These are phyloP conservation scores for Cariama cristata DNA, from an alignment of 2,113 vertebrate species.

Conservation along the genomic window DNA sequence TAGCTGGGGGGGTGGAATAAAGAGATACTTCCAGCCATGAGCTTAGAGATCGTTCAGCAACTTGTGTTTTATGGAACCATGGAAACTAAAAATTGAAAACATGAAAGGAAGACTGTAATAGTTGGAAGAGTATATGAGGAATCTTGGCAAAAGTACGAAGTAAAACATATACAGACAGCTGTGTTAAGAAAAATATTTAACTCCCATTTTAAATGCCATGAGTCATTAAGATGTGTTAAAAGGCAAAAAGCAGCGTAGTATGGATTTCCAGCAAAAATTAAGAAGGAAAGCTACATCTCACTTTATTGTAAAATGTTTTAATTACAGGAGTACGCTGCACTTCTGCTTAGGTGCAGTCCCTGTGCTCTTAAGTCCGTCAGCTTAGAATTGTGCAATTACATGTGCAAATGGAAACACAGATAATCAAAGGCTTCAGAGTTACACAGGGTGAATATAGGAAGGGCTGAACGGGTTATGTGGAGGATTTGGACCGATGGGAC, in stretches of 20 bases:
- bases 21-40: background rate
- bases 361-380: background rate
- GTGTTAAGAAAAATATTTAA: slow-evolving; percentile 27
- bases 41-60: background rate
- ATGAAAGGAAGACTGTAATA: background rate
- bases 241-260: background rate
- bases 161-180: slow-evolving; percentile 5
- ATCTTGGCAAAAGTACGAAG: slow-evolving; percentile 7
- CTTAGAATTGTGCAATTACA: background rate
- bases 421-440: background rate
- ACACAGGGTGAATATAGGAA: background rate
- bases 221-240: background rate
- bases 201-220: background rate
- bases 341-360: background rate
- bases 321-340: background rate
- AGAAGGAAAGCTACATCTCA: background rate
- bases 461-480: background rate
- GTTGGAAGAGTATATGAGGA: background rate
- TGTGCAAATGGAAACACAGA: background rate
- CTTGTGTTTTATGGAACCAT: background rate
- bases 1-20: background rate
- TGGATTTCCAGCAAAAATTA: background rate
- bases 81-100: background rate
- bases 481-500: background rate
- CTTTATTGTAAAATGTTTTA: background rate